Evolutionary conservation across 2,113 vertebrate genomes (phyloP).

Genomic region (Ctenodactylus gundi): DNA sequence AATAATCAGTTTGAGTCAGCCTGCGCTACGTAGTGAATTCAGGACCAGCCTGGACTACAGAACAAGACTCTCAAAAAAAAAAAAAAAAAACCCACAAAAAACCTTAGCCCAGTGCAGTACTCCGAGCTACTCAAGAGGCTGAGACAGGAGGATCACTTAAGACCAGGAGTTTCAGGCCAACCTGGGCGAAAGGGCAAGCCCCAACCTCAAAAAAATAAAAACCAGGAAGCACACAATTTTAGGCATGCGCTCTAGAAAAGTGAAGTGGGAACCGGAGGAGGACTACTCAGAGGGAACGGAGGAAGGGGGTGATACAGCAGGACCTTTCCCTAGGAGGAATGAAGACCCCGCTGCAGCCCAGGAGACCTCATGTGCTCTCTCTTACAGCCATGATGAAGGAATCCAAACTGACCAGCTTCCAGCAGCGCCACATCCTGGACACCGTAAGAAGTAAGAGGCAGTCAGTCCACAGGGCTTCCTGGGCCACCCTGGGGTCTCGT

Average conservation of each 20-base stretch:
- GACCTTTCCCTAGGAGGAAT: too few relatives aligned
- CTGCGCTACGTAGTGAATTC: too few relatives aligned
- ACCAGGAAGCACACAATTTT: not conserved
- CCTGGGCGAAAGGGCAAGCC: not conserved
- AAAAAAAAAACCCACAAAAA: too few relatives aligned
- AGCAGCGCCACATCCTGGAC: constrained; percentile 86
- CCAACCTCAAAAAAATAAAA: not conserved
- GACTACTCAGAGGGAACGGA: not conserved
- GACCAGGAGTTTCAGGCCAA: too few relatives aligned
- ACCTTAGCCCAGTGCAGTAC: too few relatives aligned
- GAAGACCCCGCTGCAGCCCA: not conserved
- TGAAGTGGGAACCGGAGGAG: not conserved
- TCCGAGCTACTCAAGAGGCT: too few relatives aligned
- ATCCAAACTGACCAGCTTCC: constrained; percentile 85
- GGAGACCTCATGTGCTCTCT: constrained; percentile 12
- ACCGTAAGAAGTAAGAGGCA: constrained; percentile 85
- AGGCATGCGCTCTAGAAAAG: not conserved
- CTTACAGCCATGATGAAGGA: constrained; percentile 93
- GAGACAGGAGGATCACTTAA: not conserved
- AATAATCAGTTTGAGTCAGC: too few relatives aligned
- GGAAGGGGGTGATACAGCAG: not conserved
- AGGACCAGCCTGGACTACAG: too few relatives aligned
- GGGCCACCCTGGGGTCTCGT: too few relatives aligned
- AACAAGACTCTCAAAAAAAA: too few relatives aligned
- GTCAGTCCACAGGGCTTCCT: not conserved